phyloP scores from a whole-genome alignment of 2,113 vertebrate genomes.

The Egretta garzetta region DNA sequence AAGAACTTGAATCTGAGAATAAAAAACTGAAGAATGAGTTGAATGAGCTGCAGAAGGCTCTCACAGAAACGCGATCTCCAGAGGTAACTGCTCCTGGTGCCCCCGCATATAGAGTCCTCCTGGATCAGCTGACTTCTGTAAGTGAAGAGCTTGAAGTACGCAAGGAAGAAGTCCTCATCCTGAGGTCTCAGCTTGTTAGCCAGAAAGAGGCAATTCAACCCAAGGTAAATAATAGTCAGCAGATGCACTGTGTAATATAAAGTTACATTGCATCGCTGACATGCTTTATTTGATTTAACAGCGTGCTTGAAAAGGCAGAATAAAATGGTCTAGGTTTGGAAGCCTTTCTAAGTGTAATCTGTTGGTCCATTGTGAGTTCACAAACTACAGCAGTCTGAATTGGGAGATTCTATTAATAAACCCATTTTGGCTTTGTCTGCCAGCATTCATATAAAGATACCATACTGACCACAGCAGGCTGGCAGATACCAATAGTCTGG shows the following conservation, averaged over 20 bases:
- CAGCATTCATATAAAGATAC: background rate
- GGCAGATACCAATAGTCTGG: background rate
- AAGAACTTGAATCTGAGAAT: slow-evolving; percentile 97
- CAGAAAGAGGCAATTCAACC: slow-evolving; percentile 95
- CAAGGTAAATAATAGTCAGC: slow-evolving; percentile 78
- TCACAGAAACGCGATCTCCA: slow-evolving; percentile 81
- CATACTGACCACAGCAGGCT: background rate
- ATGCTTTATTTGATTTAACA: background rate
- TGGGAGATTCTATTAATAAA: background rate
- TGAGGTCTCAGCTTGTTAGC: slow-evolving; percentile 96
- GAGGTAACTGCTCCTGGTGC: slow-evolving; percentile 85
- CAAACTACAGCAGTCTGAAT: background rate
- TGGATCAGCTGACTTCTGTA: slow-evolving; percentile 92
- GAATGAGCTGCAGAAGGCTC: slow-evolving; percentile 88
- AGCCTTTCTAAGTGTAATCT: background rate
- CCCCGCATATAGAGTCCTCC: slow-evolving; percentile 90
- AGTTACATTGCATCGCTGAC: background rate
- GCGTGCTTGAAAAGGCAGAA: background rate
- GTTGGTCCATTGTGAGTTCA: background rate
- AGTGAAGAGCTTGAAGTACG: slow-evolving; percentile 96
- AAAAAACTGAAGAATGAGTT: slow-evolving; percentile 95
- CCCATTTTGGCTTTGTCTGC: background rate
- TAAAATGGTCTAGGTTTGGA: background rate
- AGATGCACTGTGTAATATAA: background rate
- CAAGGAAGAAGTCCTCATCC: slow-evolving; percentile 96